Conservation (phyloP, 2,888 invertebrate genomes). For the Malachius bipustulatus region DNA sequence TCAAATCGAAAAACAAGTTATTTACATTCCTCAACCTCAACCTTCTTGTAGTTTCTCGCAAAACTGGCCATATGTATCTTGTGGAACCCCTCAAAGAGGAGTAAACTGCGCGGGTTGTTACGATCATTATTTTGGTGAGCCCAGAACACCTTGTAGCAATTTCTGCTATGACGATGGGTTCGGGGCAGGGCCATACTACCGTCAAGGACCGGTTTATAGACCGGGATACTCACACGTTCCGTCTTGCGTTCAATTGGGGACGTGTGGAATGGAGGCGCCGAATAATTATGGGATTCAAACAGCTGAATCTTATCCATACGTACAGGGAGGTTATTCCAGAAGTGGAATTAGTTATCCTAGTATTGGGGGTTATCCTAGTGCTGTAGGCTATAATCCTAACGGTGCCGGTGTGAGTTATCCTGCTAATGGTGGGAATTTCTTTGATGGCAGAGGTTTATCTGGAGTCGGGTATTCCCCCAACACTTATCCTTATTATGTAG, state of each 20-base stretch:
- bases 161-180: slow-evolving; percentile 32
- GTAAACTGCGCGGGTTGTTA: slow-evolving; percentile 18
- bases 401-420: too few species aligned
- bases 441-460: too few species aligned
- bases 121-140: slow-evolving; percentile 13
- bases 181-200: slow-evolving; percentile 25
- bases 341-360: too few species aligned
- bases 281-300: too few species aligned
- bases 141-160: slow-evolving; percentile 18
- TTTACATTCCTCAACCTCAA: slow-evolving; percentile 17
- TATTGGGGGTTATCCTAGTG: too few species aligned
- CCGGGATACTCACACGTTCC: slow-evolving; percentile 24
- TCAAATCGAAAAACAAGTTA: slow-evolving; percentile 8
- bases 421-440: too few species aligned
- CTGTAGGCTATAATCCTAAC: too few species aligned
- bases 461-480: too few species aligned
- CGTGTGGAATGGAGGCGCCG: too few species aligned
- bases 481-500: too few species aligned
- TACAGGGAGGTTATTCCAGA: too few species aligned
- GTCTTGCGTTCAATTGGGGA: slow-evolving; percentile 20
- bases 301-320: too few species aligned
- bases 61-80: slow-evolving; percentile 17
- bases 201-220: slow-evolving; percentile 30
- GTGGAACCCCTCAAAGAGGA: slow-evolving; percentile 11
- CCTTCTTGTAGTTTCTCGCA: slow-evolving; percentile 13